Conservation (phyloP, 2,888 invertebrate genomes). For the Drymonia ruficornis region DNA sequence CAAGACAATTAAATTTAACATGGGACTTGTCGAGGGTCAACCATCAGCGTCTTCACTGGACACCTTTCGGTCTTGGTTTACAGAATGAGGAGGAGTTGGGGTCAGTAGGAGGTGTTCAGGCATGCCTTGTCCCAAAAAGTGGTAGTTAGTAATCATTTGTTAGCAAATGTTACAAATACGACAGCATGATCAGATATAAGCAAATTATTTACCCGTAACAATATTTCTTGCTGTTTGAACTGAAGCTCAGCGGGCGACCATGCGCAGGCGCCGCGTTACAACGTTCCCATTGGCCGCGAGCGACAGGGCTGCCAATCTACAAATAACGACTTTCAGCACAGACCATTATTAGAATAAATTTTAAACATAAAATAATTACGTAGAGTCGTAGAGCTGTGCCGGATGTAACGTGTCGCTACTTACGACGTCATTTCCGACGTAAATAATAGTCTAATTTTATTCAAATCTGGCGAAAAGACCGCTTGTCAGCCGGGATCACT, state of each 20-base stretch:
- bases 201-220: slow-evolving; percentile 43
- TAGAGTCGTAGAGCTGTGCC: slow-evolving; percentile 46
- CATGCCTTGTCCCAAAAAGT: no score
- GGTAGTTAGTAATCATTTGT: neutral
- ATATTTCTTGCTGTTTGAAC: slow-evolving; percentile 60
- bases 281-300: slow-evolving; percentile 73
- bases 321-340: slow-evolving; percentile 63
- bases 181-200: slow-evolving; percentile 30
- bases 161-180: slow-evolving; percentile 1
- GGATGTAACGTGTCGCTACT: slow-evolving; percentile 53
- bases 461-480: slow-evolving; percentile 36
- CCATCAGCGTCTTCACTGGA: no score
- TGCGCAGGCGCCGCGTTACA: slow-evolving; percentile 78
- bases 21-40: no score
- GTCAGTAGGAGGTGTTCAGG: no score
- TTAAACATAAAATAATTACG: slow-evolving; percentile 63
- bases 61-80: no score
- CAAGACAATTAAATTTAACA: no score
- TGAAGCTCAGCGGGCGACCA: slow-evolving; percentile 73
- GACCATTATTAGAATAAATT: slow-evolving; percentile 74
- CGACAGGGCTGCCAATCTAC: slow-evolving; percentile 78
- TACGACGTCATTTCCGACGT: slow-evolving; percentile 27
- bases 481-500: no score
- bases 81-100: no score
- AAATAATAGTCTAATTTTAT: slow-evolving; percentile 44